Conservation (phyloP, 2,797 vertebrate genomes). For the Prionace glauca region DNA sequence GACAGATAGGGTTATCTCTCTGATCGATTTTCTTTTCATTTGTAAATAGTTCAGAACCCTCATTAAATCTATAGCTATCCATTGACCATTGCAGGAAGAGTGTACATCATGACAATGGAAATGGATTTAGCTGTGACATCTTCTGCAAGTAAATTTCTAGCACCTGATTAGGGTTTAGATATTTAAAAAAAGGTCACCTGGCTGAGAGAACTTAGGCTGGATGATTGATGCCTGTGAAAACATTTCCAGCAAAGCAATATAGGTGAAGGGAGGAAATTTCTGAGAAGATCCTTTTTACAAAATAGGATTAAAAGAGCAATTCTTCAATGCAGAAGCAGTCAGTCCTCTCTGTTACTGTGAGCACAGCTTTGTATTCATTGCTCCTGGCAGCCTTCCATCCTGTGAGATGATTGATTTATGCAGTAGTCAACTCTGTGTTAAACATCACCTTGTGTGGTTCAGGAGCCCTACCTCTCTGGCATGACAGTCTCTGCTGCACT, state of each 20-base stretch:
- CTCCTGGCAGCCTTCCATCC: background rate
- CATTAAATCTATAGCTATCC: background rate
- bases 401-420: background rate
- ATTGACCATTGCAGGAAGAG: background rate
- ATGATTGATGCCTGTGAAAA: background rate
- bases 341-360: background rate
- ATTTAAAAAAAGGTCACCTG: background rate
- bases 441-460: background rate
- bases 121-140: background rate
- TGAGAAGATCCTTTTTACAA: background rate
- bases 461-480: background rate
- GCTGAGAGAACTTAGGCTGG: background rate
- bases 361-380: background rate
- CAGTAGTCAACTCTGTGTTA: background rate
- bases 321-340: background rate
- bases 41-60: background rate
- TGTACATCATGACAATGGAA: background rate
- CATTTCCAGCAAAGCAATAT: background rate
- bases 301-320: background rate
- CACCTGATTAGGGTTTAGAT: background rate
- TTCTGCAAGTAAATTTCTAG: background rate
- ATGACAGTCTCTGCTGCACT: background rate
- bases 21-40: background rate
- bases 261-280: background rate
- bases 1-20: background rate